These are phyloP conservation scores for Rhadinocentrus ornatus DNA, from an alignment of 2,797 vertebrate species.

Conservation along the genomic window DNA sequence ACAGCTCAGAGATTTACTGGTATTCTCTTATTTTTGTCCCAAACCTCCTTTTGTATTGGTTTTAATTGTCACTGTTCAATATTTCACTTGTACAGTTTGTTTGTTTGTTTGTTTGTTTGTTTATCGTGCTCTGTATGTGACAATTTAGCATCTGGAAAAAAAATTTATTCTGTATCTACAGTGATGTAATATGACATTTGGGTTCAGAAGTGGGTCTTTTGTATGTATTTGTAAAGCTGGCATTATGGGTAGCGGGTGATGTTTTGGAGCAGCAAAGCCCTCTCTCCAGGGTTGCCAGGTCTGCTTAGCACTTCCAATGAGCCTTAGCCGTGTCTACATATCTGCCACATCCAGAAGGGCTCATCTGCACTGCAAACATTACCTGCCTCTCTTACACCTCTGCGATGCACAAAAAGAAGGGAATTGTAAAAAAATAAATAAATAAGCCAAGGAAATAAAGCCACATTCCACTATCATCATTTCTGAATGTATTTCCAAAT, in stretches of 20 bases:
- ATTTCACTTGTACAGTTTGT: slow-evolving; percentile 18
- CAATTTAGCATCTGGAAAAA: slow-evolving; percentile 49
- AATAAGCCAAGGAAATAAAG: slow-evolving; percentile 46
- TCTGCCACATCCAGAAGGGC: slow-evolving; percentile 73
- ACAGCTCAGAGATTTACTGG: slow-evolving; percentile 31
- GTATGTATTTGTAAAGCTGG: slow-evolving; percentile 57
- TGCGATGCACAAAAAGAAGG: slow-evolving; percentile 48
- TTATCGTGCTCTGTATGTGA: slow-evolving; percentile 43
- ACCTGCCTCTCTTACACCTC: slow-evolving; percentile 68
- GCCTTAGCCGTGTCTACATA: slow-evolving; percentile 66
- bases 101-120: slow-evolving; percentile 38
- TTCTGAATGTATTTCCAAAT: slow-evolving; percentile 57
- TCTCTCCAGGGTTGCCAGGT: slow-evolving; percentile 60
- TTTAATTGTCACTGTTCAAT: slow-evolving; percentile 35
- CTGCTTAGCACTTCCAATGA: slow-evolving; percentile 80
- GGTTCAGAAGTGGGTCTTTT: slow-evolving; percentile 46
- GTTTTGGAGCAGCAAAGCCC: slow-evolving; percentile 61
- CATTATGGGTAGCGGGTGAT: slow-evolving; percentile 66
- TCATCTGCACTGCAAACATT: slow-evolving; percentile 78
- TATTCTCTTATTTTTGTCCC: not conserved
- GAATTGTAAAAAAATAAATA: slow-evolving; percentile 23
- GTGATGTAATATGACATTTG: slow-evolving; percentile 52
- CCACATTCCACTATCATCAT: slow-evolving; percentile 34
- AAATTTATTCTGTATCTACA: slow-evolving; percentile 41
- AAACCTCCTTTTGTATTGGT: not conserved